Evolutionary conservation across 2,888 invertebrate species (phyloP).

Genomic region (Hirtodrosophila alboralis): DNA sequence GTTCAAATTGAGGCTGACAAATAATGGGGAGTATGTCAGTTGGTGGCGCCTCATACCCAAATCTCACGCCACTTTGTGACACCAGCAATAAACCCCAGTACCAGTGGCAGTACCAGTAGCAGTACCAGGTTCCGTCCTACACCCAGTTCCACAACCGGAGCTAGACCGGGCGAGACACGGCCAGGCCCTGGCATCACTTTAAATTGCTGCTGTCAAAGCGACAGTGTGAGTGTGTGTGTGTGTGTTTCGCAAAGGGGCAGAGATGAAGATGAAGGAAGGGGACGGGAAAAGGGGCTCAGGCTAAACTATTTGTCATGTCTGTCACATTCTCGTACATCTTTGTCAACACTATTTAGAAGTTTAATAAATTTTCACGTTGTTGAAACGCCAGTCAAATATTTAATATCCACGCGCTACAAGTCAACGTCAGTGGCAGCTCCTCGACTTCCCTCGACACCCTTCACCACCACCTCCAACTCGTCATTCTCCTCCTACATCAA

Average conservation of each 20-base stretch:
- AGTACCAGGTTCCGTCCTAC: constrained; percentile 4
- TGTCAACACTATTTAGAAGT: constrained; percentile 80
- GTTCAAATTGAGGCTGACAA: constrained; percentile 69
- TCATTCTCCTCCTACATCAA: not conserved
- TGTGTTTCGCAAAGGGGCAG: constrained; percentile 11
- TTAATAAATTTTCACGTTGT: constrained; percentile 75
- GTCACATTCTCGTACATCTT: constrained; percentile 79
- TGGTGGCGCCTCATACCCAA: constrained; percentile 34
- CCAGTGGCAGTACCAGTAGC: no score
- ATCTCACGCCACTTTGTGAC: constrained; percentile 69
- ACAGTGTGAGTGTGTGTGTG: constrained; percentile 30
- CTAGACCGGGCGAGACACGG: constrained; percentile 13
- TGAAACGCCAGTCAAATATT: constrained; percentile 62
- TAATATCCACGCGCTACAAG: constrained; percentile 51
- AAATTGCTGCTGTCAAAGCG: constrained; percentile 72
- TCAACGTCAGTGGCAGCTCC: constrained; percentile 33
- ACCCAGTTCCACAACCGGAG: not conserved
- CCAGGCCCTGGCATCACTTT: constrained; percentile 58
- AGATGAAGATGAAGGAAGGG: constrained; percentile 13
- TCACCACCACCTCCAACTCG: not conserved
- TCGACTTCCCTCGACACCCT: not conserved
- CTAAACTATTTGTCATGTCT: constrained; percentile 76
- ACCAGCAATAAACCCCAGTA: constrained; percentile 16
- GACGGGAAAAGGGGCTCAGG: constrained; percentile 12
- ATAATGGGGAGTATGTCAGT: constrained; percentile 44